phyloP scores from a whole-genome alignment of 2,797 vertebrate species.

The Eleutherodactylus coqui region DNA sequence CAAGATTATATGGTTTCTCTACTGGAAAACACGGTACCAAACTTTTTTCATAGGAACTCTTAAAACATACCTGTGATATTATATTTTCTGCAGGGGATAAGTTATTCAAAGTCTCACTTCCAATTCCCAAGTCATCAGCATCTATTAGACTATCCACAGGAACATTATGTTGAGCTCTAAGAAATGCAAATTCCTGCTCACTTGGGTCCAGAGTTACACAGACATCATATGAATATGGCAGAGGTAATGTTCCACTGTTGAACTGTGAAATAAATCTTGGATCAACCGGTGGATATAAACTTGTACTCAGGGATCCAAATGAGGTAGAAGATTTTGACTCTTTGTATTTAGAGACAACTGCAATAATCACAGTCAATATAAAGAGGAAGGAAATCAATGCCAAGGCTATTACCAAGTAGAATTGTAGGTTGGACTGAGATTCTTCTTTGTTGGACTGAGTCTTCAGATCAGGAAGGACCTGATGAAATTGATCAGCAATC shows the following conservation, averaged over 20 bases:
- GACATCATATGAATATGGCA: slow-evolving; percentile 68
- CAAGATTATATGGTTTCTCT: no score
- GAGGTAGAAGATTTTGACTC: slow-evolving; percentile 20
- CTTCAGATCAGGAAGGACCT: slow-evolving; percentile 38
- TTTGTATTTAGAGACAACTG: slow-evolving; percentile 33
- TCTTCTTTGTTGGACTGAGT: slow-evolving; percentile 13
- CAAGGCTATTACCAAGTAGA: slow-evolving; percentile 39
- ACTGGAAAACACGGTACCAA: no score
- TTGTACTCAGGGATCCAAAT: slow-evolving; percentile 38
- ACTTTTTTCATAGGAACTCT: no score
- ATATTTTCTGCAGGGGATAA: slow-evolving; percentile 41
- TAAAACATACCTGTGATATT: slow-evolving; percentile 65
- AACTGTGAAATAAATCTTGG: slow-evolving; percentile 45
- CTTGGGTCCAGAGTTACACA: slow-evolving; percentile 71
- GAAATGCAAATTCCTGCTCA: slow-evolving; percentile 70
- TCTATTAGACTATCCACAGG: slow-evolving; percentile 66
- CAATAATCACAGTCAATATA: slow-evolving; percentile 33
- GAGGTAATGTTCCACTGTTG: slow-evolving; percentile 23
- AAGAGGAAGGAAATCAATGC: slow-evolving; percentile 46
- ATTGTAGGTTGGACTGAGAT: slow-evolving; percentile 22
- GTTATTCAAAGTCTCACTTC: slow-evolving; percentile 18
- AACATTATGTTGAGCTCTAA: slow-evolving; percentile 62
- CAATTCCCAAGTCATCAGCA: slow-evolving; percentile 60
- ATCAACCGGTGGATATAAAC: slow-evolving; percentile 51
- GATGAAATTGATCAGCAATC: slow-evolving; percentile 36